Base-by-base conservation (phyloP, 2,888 invertebrate species). In the Cheiracanthium punctorium region DNA sequence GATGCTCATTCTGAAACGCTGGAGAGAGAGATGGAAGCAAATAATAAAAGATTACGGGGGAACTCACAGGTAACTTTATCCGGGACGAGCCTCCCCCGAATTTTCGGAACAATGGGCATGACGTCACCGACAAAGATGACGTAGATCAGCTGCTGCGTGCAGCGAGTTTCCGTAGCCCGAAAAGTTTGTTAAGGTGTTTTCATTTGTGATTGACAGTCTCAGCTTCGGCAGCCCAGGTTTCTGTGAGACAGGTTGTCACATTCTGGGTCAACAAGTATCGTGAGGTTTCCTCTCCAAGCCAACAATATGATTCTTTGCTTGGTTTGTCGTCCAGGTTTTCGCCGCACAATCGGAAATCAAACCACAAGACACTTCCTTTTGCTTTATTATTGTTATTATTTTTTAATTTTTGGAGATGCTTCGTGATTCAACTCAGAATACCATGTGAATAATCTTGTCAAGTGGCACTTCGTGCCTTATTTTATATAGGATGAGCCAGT, bases 101-200 rank as follows among this genome's bases (percentile, higher is more conserved):
- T 24, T n/a, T 12, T n/a, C 28, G 24, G 79, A 80, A 80, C 80
- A 80, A 80, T 72, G 30, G 65, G 20, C 29, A 52, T 80, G 80
- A 80, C 80, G 80, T 80, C 72, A 80, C 30, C 65, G n/a, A 71
- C 72, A 65, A 72, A 37, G 72, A 72, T 80, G 80, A 72, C 72
- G 80, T 64, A 14, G 41, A 80, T 80, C 80, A 72, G 80, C 80
- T 80, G 80, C 72, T 72, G n/a, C n/a, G n/a, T n/a, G n/a, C n/a
- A n/a, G n/a, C n/a, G n/a, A n/a, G n/a, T n/a, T 8, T 5, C 20
- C 1, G 24, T 58, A 58, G 20, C 2, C 4, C 58, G 24, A 5
- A 58, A 17, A 24, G 24, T 4, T 17, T 58, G 58, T 17, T 58
- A 58, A 58, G 58, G 58, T 58, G 58, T 58, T 58, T 24, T 58